Evolutionary conservation across 35 echinoderm and acorn worm genomes (phyloP).

Genomic region (Ptychodera flava): DNA sequence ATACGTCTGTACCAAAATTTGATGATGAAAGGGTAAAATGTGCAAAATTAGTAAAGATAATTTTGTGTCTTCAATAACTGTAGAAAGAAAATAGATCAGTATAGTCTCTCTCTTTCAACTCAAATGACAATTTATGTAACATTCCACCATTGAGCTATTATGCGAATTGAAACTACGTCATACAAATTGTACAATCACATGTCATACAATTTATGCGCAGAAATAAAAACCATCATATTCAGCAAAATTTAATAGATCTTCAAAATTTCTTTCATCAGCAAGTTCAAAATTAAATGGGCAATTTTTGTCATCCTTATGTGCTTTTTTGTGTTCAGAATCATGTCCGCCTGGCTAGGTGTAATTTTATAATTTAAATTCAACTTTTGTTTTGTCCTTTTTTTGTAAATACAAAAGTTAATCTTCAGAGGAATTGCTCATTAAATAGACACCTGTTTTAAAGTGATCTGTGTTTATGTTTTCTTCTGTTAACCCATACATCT

Average conservation of each 20-base stretch:
- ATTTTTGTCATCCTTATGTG: not conserved
- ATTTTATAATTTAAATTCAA: not conserved
- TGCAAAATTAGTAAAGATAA: no score
- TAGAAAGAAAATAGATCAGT: no score
- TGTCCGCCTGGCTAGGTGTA: not conserved
- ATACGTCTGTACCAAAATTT: no score
- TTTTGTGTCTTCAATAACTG: no score
- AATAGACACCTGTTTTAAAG: not conserved
- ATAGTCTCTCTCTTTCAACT: no score
- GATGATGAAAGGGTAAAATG: no score
- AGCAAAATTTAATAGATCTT: not conserved
- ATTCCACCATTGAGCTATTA: not conserved
- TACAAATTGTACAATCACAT: not conserved
- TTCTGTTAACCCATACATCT: no score
- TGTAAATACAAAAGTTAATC: conserved; percentile 2
- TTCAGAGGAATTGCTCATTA: not conserved
- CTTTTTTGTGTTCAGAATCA: not conserved
- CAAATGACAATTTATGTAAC: not conserved
- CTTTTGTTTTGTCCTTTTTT: not conserved
- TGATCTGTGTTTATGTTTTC: no score
- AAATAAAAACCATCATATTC: no score
- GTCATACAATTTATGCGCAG: no score
- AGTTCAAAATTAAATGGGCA: no score
- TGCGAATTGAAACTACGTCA: not conserved
- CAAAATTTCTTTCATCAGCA: not conserved